phyloP scores from a whole-genome alignment of 2,113 vertebrate genomes.

The Genyomyrus donnyi region DNA sequence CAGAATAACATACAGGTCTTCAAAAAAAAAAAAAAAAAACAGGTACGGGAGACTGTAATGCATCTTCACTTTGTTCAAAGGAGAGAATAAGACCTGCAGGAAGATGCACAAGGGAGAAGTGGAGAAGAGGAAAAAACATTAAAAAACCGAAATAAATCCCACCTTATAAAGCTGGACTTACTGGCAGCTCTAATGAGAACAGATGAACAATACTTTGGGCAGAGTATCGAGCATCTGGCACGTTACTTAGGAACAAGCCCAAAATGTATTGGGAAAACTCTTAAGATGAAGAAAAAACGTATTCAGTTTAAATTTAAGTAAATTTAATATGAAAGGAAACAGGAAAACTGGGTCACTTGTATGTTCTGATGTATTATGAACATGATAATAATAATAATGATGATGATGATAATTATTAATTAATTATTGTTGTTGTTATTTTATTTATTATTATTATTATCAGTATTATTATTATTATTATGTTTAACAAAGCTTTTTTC shows the following conservation, averaged over 20 bases:
- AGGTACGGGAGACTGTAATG: not conserved
- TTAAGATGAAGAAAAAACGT: not conserved
- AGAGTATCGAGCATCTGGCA: not conserved
- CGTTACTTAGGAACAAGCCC: not conserved
- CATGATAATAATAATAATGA: not conserved
- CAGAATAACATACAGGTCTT: not conserved
- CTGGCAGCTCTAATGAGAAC: not conserved
- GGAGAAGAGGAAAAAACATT: not conserved
- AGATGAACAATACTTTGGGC: not conserved
- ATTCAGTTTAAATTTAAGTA: not conserved
- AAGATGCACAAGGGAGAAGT: not conserved
- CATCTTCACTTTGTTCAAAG: not conserved
- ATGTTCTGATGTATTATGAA: not conserved
- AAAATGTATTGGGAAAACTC: not conserved
- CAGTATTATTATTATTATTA: not conserved
- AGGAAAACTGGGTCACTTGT: not conserved
- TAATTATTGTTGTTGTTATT: not conserved
- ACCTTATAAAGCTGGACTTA: not conserved
- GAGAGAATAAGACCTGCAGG: not conserved
- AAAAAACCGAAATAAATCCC: not conserved
- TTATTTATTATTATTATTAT: not conserved
- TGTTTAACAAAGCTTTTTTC: not conserved
- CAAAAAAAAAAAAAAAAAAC: not conserved
- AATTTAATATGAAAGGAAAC: not conserved
- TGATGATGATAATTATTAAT: too few relatives aligned